These are phyloP conservation scores for Kryphioiulus occultus DNA, from an alignment of 2,888 invertebrate species.

Conservation along the genomic window DNA sequence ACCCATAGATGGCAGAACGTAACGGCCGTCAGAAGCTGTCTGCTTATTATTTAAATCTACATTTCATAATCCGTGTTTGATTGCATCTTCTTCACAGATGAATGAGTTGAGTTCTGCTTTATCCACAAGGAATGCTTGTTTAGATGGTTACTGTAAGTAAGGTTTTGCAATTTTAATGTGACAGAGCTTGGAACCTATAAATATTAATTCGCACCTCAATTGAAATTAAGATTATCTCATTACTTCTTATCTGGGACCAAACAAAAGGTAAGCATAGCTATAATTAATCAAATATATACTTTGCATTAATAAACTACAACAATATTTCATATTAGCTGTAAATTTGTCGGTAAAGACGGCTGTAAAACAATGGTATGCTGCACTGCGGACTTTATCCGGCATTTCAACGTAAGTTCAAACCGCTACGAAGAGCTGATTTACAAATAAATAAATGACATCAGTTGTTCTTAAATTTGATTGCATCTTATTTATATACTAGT, in stretches of 20 bases:
- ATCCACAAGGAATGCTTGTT: not conserved
- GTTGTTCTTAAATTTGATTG: no score
- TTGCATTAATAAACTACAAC: not conserved
- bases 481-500: not conserved
- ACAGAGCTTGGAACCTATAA: not conserved
- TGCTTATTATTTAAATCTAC: no score
- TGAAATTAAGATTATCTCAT: not conserved
- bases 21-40: not conserved
- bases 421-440: not conserved
- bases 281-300: not conserved
- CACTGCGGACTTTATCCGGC: not conserved
- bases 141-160: constrained; percentile 29
- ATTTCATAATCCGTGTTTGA: not conserved
- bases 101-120: not conserved
- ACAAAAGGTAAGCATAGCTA: not conserved
- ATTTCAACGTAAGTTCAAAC: not conserved
- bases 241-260: not conserved
- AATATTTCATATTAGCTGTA: not conserved
- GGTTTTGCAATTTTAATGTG: not conserved
- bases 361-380: constrained; percentile 16
- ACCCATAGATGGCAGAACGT: not conserved
- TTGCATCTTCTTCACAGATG: not conserved
- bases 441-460: no score
- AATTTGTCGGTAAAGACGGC: not conserved
- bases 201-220: not conserved